Base-by-base conservation (phyloP, 2,113 vertebrate genomes). In the Myotis davidii region DNA sequence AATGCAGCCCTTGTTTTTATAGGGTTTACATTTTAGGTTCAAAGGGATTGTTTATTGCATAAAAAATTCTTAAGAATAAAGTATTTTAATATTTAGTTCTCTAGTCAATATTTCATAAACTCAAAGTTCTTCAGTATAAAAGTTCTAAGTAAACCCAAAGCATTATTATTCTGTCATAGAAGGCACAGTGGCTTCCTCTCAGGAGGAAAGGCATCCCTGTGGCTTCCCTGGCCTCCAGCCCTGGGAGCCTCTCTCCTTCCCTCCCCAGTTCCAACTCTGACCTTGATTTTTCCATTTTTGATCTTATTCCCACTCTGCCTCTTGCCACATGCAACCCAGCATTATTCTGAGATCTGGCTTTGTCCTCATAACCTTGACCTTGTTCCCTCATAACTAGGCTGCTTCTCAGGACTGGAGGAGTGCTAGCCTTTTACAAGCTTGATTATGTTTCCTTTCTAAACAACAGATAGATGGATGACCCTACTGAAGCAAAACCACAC, bases 371-470 rank as follows among this genome's bases (percentile, higher is more conserved):
- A 42, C 29, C 67, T 92, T 91, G 89, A 93, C 50, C 13, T 95
- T 64, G 7, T 88, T 73, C 12, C 6, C 17, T 93, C n/a, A 17
- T 50, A 64, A 82, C 18, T 76, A 14, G 45, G 79, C 37, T 79
- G 50, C 27, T 69, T 27, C 2, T 77, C 70, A 61, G 29, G 48
- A 67, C 74, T 72, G n/a, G 42, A 73, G 17, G 20, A 77, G 3
- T 83, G 48, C 52, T 74, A 21, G 17, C 17, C 54, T 83, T 90
- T 87, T 59, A 45, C 14, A 42, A 90, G 16, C n/a, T 82, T 82
- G 39, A 88, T n/a, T 81, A 17, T 67, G 69, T 88, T 77, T 93
- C 72, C 29, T 61, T 93, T 95, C 94, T 84, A 84, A 93, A 91
- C 39, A 88, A 79, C 32, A 85, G 81, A 91, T 76, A 91, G 79